Base-by-base conservation (phyloP, 1,140 invertebrate species). In the Myzus persicae region DNA sequence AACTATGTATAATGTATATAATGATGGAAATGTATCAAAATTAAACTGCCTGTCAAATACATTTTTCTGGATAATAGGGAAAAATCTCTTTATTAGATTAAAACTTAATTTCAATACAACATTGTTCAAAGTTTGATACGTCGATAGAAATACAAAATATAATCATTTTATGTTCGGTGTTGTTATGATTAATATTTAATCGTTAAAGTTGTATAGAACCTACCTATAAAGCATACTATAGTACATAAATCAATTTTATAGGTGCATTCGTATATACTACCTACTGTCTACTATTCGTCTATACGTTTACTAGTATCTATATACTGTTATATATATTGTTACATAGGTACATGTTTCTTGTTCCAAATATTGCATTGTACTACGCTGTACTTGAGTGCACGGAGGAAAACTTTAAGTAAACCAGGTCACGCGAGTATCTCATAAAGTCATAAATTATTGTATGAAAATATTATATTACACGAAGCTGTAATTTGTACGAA, bases 381-480 rank as follows among this genome's bases (percentile, higher is more conserved):
- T 67, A 67, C n/a, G n/a, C 14, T 67, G 59, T 67, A 67, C 59
- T n/a, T n/a, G 59, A 76, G 59, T 18, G n/a, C 31, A 11, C n/a
- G 20, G 11, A 48, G 20, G 22, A 89, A 89, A 89, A 51, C 87
- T 11, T 51, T 89, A 89, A 89, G 22, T 51, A 89, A 51, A 89
- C 46, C 20, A 89, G 87, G 87, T 48, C n/a, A 89, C 44, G 1
- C n/a, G 44, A 88, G 8, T 36, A 48, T 48, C 18, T 44, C 31
- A n/a, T 88, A 48, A 87, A n/a, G n/a, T n/a, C n/a, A n/a, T n/a
- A n/a, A n/a, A 88, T 88, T 46, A 87, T 44, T 46, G 40, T 44
- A 85, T 2, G 11, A 44, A 44, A 42, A 48, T 44, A 22, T 20
- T 44, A 22, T 20, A 46, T 46, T 31, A n/a, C 26, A 85, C 38